phyloP scores from a whole-genome alignment of 1,140 invertebrate species.

The Oryctes rhinoceros region DNA sequence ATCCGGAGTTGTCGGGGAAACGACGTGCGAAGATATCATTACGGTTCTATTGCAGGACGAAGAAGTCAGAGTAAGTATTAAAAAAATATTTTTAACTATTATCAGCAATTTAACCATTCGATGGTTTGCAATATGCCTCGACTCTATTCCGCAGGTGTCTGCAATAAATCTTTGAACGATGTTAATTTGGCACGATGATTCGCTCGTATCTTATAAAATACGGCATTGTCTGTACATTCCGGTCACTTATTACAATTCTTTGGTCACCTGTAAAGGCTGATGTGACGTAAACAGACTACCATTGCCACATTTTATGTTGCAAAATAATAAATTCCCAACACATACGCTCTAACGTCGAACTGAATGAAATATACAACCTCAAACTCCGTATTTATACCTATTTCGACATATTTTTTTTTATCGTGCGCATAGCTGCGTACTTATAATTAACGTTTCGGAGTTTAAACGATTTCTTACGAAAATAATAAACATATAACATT shows the following conservation, averaged over 20 bases:
- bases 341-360: background rate
- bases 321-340: no score
- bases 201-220: no score
- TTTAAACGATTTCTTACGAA: constrained; percentile 10
- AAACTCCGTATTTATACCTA: constrained; percentile 3
- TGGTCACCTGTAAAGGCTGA: no score
- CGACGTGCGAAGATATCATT: constrained; percentile 81
- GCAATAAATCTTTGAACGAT: no score
- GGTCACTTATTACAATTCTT: no score
- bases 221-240: no score
- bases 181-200: no score
- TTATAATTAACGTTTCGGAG: constrained; percentile 15
- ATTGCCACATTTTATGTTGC: no score
- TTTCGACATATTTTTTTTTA: constrained; percentile 3
- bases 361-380: background rate
- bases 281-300: no score
- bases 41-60: constrained; percentile 69
- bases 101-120: no score
- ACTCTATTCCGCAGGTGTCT: no score
- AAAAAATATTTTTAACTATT: background rate
- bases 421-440: background rate
- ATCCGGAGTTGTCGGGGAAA: constrained; percentile 75
- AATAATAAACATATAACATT: constrained; percentile 13
- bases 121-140: no score
- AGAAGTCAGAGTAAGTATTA: constrained; percentile 56